Evolutionary conservation across 2,888 invertebrate genomes (phyloP).

Genomic region (Ernsta delagoae): DNA sequence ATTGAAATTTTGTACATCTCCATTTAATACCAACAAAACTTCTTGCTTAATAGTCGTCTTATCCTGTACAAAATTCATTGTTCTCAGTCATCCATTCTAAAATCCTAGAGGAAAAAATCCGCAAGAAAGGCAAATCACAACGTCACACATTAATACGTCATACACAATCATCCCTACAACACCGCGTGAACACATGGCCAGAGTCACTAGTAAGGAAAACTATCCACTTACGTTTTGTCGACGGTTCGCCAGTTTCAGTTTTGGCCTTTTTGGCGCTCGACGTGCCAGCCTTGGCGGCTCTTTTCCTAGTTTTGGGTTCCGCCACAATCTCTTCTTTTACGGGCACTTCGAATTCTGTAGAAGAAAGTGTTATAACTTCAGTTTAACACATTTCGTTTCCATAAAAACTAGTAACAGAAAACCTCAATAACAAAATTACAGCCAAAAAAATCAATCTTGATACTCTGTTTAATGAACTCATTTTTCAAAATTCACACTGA

Average conservation of each 20-base stretch:
- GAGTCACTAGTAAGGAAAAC: slow-evolving; percentile 48
- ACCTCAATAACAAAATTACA: too few relatives aligned
- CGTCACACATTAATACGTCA: background rate
- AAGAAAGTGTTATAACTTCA: slow-evolving; percentile 35
- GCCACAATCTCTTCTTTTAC: slow-evolving; percentile 63
- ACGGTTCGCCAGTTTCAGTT: slow-evolving; percentile 55
- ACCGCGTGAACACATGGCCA: slow-evolving; percentile 54
- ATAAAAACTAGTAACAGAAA: too few relatives aligned
- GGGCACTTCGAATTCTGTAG: slow-evolving; percentile 65
- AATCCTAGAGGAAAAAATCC: background rate
- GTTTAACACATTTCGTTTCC: too few relatives aligned
- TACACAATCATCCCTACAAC: background rate
- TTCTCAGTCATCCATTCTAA: too few relatives aligned
- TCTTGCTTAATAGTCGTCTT: too few relatives aligned
- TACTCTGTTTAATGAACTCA: too few relatives aligned
- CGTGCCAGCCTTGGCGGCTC: slow-evolving; percentile 56
- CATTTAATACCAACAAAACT: too few relatives aligned
- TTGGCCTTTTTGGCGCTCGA: slow-evolving; percentile 67
- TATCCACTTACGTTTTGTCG: slow-evolving; percentile 73
- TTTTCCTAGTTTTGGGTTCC: slow-evolving; percentile 65
- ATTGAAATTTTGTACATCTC: too few relatives aligned
- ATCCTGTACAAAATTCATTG: too few relatives aligned
- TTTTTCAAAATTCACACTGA: too few relatives aligned
- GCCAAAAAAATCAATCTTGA: too few relatives aligned
- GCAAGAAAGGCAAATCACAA: background rate